Evolutionary conservation across 2,888 invertebrate genomes (phyloP), one percentile per base, ranked within the genome.

Genomic region (Blastobasis adustella): DNA sequence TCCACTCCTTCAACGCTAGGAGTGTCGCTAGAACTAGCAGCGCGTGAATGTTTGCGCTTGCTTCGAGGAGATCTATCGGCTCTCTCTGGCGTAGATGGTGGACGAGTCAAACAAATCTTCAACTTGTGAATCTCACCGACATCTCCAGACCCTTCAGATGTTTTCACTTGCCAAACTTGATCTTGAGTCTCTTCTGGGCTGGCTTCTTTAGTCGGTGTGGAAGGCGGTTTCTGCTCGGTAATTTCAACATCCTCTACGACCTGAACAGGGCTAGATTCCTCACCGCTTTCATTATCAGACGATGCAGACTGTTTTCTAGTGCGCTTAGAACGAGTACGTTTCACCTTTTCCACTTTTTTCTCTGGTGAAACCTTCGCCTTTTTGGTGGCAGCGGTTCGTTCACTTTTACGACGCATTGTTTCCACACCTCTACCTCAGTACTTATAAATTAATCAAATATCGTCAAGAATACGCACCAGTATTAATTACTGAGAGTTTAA

Each of bases 321-420:
- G 64, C 89, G 89, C 66, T 87, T 87, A 56, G 89, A 89, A 66
- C 86, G 89, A 56, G 87, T 89, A 50, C 85, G 89, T 61, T 89
- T 91, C 49, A 76, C 73, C 63, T 90, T 91, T 54, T 90, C 91
- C 42, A 81, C 54, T 59, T 90, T 90, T 69, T 91, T 91, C 58
- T 93, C 93, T 45, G 93, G 92, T 47, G 93, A 91, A 67, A 90
- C 76, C 73, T 92, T 93, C 6, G 90, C 78, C 75, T 93, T 93
- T 72, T 92, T 93, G 69, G 55, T 72, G 50, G 83, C 71, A 49
- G 83, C 71, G 89, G 89, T 74, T 90, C 93, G 83, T 91, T 94
- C 93, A 77, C 94, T 94, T 83, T 94, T 94, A 63, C 94, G 93
- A 76, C 94, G 92, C 94, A 94, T 94, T 61, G 52, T 53, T 71